Evolutionary conservation across 2,888 invertebrate species (phyloP).

Genomic region (Griposia aprilina): DNA sequence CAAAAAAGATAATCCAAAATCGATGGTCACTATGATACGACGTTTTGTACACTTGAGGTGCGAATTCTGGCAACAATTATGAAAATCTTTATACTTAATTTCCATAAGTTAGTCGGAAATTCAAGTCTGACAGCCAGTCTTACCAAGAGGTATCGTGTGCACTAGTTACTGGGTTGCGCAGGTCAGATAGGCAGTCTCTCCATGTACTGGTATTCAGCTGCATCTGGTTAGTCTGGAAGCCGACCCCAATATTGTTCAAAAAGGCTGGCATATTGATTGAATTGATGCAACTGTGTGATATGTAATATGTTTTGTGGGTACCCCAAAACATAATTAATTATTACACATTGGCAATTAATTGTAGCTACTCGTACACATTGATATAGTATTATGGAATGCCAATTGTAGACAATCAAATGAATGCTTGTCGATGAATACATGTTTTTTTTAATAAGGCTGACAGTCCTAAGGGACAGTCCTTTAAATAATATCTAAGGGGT

Average conservation of each 20-base stretch:
- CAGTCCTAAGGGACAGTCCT: neutral
- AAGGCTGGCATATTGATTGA: too few relatives aligned
- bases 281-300: neutral
- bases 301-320: too few relatives aligned
- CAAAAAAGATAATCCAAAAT: conserved; percentile 33
- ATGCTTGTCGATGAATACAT: neutral
- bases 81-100: neutral
- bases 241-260: neutral
- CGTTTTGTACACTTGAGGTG: conserved; percentile 32
- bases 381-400: neutral
- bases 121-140: neutral
- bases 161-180: neutral
- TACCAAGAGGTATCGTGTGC: neutral
- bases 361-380: too few relatives aligned
- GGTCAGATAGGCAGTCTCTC: neutral
- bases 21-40: conserved; percentile 9
- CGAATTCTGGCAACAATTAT: conserved; percentile 15
- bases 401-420: neutral
- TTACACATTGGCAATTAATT: neutral
- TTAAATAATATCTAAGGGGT: neutral
- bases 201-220: neutral
- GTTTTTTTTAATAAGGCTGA: neutral
- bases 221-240: neutral
- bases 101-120: neutral
- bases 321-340: too few relatives aligned